Conservation (phyloP, 1,140 invertebrate genomes). For the Platyscapa corneri region DNA sequence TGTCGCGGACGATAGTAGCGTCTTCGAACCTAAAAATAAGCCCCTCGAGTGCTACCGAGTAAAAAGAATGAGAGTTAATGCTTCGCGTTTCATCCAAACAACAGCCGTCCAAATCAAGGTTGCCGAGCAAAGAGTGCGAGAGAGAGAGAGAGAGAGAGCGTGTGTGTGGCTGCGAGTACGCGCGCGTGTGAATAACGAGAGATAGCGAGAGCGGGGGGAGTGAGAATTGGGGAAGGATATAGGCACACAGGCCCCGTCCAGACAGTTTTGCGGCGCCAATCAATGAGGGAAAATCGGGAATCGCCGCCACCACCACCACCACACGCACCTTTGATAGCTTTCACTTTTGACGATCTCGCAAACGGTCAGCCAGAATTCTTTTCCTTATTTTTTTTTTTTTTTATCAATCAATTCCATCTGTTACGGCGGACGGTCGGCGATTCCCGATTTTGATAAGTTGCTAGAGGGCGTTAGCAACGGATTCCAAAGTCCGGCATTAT, state of each 20-base stretch:
- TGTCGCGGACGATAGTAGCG: slow-evolving; percentile 49
- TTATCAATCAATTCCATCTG: background rate
- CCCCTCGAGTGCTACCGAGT: slow-evolving; percentile 38
- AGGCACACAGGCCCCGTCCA: slow-evolving; percentile 6
- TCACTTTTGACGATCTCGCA: slow-evolving; percentile 49
- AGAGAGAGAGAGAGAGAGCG: background rate
- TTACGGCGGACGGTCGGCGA: background rate
- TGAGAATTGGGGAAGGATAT: slow-evolving; percentile 13
- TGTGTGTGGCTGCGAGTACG: background rate
- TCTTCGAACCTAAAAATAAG: slow-evolving; percentile 52
- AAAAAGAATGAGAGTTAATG: slow-evolving; percentile 31
- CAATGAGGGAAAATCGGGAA: slow-evolving; percentile 16
- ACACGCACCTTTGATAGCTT: slow-evolving; percentile 29
- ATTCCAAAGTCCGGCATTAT: slow-evolving; percentile 53
- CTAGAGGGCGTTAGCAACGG: slow-evolving; percentile 36
- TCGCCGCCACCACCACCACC: background rate
- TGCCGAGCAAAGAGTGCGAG: background rate
- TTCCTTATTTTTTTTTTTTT: background rate
- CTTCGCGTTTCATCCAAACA: slow-evolving; percentile 32
- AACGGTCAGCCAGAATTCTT: slow-evolving; percentile 20
- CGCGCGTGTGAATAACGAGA: background rate
- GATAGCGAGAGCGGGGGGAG: background rate
- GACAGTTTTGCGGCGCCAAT: background rate
- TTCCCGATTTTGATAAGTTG: slow-evolving; percentile 34
- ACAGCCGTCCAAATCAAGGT: slow-evolving; percentile 30